phyloP scores from a whole-genome alignment of 2,113 vertebrate species.

The Paramisgurnus dabryanus region DNA sequence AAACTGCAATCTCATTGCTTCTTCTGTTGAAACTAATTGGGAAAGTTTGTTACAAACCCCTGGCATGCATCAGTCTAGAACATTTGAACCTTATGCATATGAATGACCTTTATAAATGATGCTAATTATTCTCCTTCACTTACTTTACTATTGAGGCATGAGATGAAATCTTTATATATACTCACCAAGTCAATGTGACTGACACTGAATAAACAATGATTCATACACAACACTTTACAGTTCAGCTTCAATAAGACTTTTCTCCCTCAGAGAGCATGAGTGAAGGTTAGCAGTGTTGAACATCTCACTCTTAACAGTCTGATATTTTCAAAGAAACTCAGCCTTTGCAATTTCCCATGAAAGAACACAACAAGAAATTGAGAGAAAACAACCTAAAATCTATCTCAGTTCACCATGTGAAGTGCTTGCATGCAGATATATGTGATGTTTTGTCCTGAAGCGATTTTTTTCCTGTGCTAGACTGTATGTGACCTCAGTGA shows the following conservation, averaged over 20 bases:
- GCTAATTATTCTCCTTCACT: conserved; percentile 38
- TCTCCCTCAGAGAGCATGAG: conserved; percentile 1
- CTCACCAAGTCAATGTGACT: conserved; percentile 40
- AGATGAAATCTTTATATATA: conserved; percentile 37
- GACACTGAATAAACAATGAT: conserved; percentile 52
- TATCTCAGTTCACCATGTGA: background rate
- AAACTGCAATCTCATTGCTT: background rate
- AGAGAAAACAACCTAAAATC: background rate
- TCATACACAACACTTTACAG: conserved; percentile 35
- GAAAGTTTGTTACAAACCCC: background rate
- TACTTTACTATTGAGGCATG: conserved; percentile 28
- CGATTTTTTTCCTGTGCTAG: conserved; percentile 3
- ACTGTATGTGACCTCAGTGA: conserved; percentile 9
- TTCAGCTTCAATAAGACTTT: conserved; percentile 45
- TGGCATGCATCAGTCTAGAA: background rate
- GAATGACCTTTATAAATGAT: conserved; percentile 34
- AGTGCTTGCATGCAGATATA: background rate
- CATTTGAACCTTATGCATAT: conserved; percentile 22
- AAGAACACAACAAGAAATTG: background rate
- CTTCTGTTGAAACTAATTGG: background rate
- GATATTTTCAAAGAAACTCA: background rate
- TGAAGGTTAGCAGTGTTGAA: background rate
- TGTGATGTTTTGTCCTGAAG: conserved; percentile 8
- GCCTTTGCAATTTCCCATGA: background rate
- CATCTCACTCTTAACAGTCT: background rate